Conservation (phyloP, 37 sponge, comb jelly and placozoan genomes). For the Mnemiopsis leidyi region DNA sequence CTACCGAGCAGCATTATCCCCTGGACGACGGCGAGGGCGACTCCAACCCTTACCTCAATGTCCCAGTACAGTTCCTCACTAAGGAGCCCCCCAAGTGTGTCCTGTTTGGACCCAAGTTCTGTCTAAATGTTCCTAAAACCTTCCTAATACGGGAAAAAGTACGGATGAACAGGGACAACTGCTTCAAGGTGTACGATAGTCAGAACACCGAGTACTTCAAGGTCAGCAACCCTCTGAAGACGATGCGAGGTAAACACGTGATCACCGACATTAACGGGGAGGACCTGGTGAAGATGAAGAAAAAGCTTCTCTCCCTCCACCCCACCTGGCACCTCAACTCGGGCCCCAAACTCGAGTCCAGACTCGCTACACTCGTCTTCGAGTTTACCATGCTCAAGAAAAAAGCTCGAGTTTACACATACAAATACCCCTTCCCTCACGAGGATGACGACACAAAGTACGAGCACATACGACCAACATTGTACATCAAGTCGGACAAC, state of each 20-base stretch:
- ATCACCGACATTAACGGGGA: neutral
- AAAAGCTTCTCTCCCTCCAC: neutral
- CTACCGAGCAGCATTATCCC: neutral
- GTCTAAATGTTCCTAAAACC: neutral
- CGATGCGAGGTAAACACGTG: neutral
- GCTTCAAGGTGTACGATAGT: slow-evolving; percentile 3
- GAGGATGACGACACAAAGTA: neutral
- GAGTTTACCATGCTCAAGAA: neutral
- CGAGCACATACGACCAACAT: neutral
- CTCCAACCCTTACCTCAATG: slow-evolving; percentile 14
- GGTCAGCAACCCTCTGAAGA: neutral
- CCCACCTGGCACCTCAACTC: slow-evolving; percentile 19
- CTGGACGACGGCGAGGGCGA: neutral
- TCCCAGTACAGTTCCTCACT: neutral
- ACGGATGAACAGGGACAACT: slow-evolving; percentile 21
- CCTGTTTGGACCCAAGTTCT: slow-evolving; percentile 7
- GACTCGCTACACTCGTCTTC: slow-evolving; percentile 20
- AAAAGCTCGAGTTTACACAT: neutral
- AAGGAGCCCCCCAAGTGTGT: neutral
- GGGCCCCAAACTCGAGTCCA: neutral
- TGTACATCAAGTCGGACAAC: neutral
- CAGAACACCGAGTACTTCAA: slow-evolving; percentile 1
- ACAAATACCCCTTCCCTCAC: neutral
- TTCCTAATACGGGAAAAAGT: neutral
- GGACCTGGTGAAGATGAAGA: slow-evolving; percentile 7